Percentiles rank a stretch among this genome's conserved stretches.
Conservation (phyloP, 1,140 invertebrate genomes). For the Microplitis mediator region DNA sequence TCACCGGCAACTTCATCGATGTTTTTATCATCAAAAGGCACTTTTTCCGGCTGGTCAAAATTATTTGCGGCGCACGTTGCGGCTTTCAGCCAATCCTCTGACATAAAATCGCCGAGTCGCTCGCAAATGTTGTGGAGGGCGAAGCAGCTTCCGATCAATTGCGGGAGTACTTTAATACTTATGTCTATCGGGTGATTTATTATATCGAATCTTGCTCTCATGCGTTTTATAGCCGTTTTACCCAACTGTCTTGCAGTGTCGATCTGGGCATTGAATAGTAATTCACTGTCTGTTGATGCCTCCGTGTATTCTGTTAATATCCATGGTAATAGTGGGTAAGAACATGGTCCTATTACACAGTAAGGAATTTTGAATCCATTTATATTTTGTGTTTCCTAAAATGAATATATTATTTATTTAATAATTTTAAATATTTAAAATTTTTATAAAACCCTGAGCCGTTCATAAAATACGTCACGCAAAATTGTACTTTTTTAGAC, state of each 20-base stretch:
- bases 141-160: conserved; percentile 44
- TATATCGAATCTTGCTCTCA: conserved; percentile 40
- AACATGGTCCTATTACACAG: conserved; percentile 39
- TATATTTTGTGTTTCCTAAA: conserved; percentile 35
- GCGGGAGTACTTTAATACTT: conserved; percentile 40
- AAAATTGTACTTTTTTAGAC: too few relatives aligned
- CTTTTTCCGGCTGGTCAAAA: conserved; percentile 41
- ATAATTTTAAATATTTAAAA: too few relatives aligned
- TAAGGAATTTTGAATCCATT: conserved; percentile 39
- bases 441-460: too few relatives aligned
- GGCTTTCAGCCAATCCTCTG: conserved; percentile 37
- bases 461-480: too few relatives aligned
- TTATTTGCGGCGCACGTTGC: conserved; percentile 25
- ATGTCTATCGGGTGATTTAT: conserved; percentile 41
- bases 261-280: conserved; percentile 37
- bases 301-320: conserved; percentile 36
- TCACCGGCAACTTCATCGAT: not conserved
- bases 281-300: conserved; percentile 25
- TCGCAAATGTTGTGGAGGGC: conserved; percentile 46
- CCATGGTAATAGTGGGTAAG: conserved; percentile 39
- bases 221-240: conserved; percentile 37
- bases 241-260: conserved; percentile 34
- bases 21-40: conserved; percentile 20
- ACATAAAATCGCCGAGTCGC: conserved; percentile 32
- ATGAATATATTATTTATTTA: too few relatives aligned